Evolutionary conservation across 2,113 vertebrate species (phyloP).

Genomic region (Telmatochromis brachygnathus): DNA sequence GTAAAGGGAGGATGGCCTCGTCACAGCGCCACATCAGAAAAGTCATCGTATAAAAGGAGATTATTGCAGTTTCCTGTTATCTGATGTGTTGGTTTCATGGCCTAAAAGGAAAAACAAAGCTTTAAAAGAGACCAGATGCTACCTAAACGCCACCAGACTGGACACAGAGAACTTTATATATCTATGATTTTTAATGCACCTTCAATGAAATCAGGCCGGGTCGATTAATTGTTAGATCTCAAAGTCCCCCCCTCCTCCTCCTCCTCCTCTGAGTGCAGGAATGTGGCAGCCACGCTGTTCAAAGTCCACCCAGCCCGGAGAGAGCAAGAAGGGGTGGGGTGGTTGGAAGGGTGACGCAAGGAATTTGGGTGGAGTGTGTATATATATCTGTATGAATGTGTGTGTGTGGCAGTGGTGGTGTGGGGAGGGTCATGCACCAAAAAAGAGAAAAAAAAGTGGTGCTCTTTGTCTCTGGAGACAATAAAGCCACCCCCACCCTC

Average conservation of each 20-base stretch:
- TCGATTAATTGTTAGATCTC: neutral
- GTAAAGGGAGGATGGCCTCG: neutral
- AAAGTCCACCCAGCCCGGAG: constrained; percentile 24
- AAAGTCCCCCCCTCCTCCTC: neutral
- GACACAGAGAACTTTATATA: neutral
- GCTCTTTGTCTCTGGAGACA: constrained; percentile 45
- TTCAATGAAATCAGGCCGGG: neutral
- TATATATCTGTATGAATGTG: neutral
- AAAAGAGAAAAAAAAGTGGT: constrained; percentile 7
- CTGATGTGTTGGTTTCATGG: neutral
- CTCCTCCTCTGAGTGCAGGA: neutral
- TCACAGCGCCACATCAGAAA: neutral
- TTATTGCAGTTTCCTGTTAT: neutral
- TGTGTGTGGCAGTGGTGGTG: neutral
- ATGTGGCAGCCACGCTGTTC: constrained; percentile 32
- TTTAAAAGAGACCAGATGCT: neutral
- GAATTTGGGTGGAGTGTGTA: constrained; percentile 44
- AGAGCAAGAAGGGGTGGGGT: neutral
- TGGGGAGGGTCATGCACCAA: constrained; percentile 20
- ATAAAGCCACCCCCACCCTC: neutral
- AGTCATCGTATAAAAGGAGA: neutral
- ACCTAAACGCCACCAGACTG: neutral
- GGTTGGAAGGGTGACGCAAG: neutral
- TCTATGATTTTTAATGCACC: neutral
- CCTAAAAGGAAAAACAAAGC: neutral